Evolutionary conservation across 2,888 invertebrate species (phyloP), one percentile per base, ranked within the genome.

Genomic region (Xestia rhomboidea): DNA sequence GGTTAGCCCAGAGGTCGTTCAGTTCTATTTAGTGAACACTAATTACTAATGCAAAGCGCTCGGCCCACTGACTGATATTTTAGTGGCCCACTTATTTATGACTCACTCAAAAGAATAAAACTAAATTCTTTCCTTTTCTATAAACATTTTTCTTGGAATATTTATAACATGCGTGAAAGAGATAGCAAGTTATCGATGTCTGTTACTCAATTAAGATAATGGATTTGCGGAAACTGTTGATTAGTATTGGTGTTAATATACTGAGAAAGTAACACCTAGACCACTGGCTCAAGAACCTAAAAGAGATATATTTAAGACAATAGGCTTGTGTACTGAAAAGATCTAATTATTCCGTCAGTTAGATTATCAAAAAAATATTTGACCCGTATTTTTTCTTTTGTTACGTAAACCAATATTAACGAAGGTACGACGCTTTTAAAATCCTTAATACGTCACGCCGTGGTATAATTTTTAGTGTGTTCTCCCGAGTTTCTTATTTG

Each of bases 31-130:
- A 10, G 27, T 68, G 15, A 10, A 34, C 41, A 27, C 68, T 64
- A 68, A 73, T 79, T 64, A 79, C 6, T 79, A 34, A 79, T 79
- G 64, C 79, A 77, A 79, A 57, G 63, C 34, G 57, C 44, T 67
- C 79, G 73, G 21, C 34, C 57, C 34, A 79, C 27, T 73, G 49
- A 66, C 79, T 64, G 79, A 66, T 41, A 64, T 79, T 71, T 71
- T 67, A 60, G 49, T 67, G 15, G 51, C 51, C 51, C 60, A 44
- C 27, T 51, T 49, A 60, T 18, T 18, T 41, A 44, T 77, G 78
- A 77, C 76, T 78, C 44, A 78, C 34, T 51, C 34, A 27, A 71
- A n/a, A 49, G 38, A 66, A 70, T 57, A 18, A 64, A 64, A 69
- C 38, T n/a, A 30, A 44, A 77, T 27, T 67, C 7, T 63, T 51